phyloP scores from a whole-genome alignment of 2,797 vertebrate species.

The Cyprinodon diabolis region DNA sequence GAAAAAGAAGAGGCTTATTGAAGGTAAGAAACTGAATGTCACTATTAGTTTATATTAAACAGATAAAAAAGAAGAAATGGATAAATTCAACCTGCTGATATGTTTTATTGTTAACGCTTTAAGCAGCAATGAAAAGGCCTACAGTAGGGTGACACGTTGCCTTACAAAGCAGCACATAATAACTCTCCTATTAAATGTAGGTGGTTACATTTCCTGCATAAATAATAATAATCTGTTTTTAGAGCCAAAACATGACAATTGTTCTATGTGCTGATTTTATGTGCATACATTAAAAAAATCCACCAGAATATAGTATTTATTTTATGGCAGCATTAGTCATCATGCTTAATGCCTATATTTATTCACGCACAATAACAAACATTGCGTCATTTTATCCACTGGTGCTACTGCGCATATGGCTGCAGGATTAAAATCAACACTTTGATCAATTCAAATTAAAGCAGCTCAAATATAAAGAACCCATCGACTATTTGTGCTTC shows the following conservation, averaged over 20 bases:
- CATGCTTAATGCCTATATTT: slow-evolving; percentile 9
- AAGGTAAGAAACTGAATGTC: not conserved
- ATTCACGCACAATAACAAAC: slow-evolving; percentile 65
- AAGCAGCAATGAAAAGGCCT: slow-evolving; percentile 40
- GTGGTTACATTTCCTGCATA: not conserved
- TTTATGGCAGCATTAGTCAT: slow-evolving; percentile 35
- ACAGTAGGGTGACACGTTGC: slow-evolving; percentile 16
- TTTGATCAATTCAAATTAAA: not conserved
- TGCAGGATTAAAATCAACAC: not conserved
- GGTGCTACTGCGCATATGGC: slow-evolving; percentile 15
- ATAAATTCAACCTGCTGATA: slow-evolving; percentile 46
- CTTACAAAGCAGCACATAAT: slow-evolving; percentile 40
- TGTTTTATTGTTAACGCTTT: slow-evolving; percentile 36
- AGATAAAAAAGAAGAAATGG: no score
- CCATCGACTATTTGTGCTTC: slow-evolving; percentile 6
- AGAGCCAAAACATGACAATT: not conserved
- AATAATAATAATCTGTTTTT: not conserved
- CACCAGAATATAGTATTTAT: slow-evolving; percentile 32
- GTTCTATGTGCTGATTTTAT: not conserved
- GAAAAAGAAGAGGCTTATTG: not conserved
- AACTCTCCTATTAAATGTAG: slow-evolving; percentile 5
- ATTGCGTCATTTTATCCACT: slow-evolving; percentile 68
- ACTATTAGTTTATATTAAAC: not conserved
- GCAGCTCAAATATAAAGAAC: not conserved
- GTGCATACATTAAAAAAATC: not conserved